Evolutionary conservation across 2,888 invertebrate genomes (phyloP), one percentile per base, ranked within the genome.

Genomic region (Andrena haemorrhoa): DNA sequence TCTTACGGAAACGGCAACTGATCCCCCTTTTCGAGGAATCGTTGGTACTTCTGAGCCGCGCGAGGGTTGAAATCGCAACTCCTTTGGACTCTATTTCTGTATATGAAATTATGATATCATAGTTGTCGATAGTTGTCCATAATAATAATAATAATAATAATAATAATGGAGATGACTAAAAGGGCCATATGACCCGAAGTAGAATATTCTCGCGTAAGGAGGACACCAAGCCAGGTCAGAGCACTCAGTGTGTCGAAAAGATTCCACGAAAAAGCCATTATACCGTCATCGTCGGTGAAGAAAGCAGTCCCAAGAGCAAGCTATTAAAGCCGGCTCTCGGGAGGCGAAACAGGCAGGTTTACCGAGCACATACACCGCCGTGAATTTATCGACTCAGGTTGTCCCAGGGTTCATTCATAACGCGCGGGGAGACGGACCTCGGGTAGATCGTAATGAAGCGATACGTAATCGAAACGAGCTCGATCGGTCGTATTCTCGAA

Each of bases 371-470:
- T 10, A 26, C 53, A 16, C 23, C 29, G 20, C 49, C 23, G 63
- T 63, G 41, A 6, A 53, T 47, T 29, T 58, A 26, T 68, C 68
- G 23, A 23, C 26, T n/a, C 47, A 23, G 26, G 49, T 64, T 20
- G 64, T 23, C 41, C n/a, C 23, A 26, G 41, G 41, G 66, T 23
- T 31, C 73, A 35, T 61, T 77, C 73, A 73, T 66, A 73, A 60
- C 49, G 31, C 66, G 41, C 33, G 23, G 41, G 26, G 31, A 56
- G 75, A 58, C 74, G 23, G 41, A 58, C 47, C 10, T 26, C 23
- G 12, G 26, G 47, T 12, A 26, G 79, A 49, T 75, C 47, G 29
- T 76, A 80, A 76, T 49, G 79, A 81, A 73, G 73, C 58, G 63
- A 75, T 71, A 58, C 29, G 63, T 60, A 74, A 81, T 71, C 74